Conservation (phyloP, 1,140 invertebrate species). For the Antheraea mylitta region DNA sequence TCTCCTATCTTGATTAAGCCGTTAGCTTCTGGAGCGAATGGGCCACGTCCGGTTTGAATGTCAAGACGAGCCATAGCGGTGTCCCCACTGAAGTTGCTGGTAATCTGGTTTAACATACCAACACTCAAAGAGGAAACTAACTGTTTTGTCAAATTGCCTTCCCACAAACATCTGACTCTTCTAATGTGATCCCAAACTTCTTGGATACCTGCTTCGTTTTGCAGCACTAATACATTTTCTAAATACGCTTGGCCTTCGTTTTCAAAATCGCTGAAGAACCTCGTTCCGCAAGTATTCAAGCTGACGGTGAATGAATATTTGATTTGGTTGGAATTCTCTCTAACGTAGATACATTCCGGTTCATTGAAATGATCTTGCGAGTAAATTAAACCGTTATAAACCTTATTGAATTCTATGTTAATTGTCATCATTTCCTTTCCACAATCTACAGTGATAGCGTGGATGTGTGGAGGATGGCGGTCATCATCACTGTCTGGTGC, state of each 20-base stretch:
- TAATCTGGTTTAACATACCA: conserved; percentile 89
- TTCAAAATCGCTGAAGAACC: conserved; percentile 89
- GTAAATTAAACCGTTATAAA: conserved; percentile 89
- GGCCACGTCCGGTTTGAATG: conserved; percentile 88
- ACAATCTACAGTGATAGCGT: conserved; percentile 87
- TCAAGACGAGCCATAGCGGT: conserved; percentile 89
- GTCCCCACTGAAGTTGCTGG: conserved; percentile 90
- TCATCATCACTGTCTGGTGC: conserved; percentile 58
- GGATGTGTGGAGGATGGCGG: conserved; percentile 87
- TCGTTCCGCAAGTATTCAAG: conserved; percentile 88
- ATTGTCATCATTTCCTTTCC: conserved; percentile 91
- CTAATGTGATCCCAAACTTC: conserved; percentile 91
- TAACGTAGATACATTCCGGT: conserved; percentile 86
- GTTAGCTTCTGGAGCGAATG: conserved; percentile 86
- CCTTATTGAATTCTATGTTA: conserved; percentile 87
- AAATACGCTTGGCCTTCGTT: conserved; percentile 88
- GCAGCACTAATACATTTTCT: conserved; percentile 89
- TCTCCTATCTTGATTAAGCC: conserved; percentile 92
- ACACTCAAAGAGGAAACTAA: conserved; percentile 87
- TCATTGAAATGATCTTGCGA: conserved; percentile 88
- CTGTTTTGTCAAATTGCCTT: conserved; percentile 88
- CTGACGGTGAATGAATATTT: conserved; percentile 88
- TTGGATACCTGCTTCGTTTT: conserved; percentile 89
- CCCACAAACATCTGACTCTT: conserved; percentile 89
- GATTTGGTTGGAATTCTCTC: conserved; percentile 83